These are phyloP conservation scores for Hipparchia sbordonii DNA, from an alignment of 2,888 invertebrate genomes.

Conservation along the genomic window DNA sequence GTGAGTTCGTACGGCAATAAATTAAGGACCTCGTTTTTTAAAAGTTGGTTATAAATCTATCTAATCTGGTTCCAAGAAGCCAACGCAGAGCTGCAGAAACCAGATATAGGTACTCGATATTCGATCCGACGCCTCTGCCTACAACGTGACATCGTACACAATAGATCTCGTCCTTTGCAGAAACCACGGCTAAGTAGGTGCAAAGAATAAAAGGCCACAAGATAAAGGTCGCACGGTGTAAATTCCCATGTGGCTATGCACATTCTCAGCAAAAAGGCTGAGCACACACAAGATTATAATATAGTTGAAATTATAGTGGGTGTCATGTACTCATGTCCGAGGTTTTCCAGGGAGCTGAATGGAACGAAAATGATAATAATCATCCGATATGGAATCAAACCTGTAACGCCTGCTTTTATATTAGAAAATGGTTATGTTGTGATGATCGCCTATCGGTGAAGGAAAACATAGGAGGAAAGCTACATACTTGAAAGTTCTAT, in stretches of 20 bases:
- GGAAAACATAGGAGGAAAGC: no score
- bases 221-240: constrained; percentile 13
- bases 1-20: not conserved
- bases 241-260: constrained; percentile 19
- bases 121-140: constrained; percentile 7
- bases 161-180: constrained; percentile 3
- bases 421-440: no score
- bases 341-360: no score
- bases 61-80: constrained; percentile 27
- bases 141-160: constrained; percentile 16
- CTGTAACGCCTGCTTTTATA: no score
- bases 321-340: no score
- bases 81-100: constrained; percentile 30
- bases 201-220: constrained; percentile 13
- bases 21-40: not conserved
- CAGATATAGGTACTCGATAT: constrained; percentile 6
- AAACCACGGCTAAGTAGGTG: not conserved
- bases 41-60: not conserved
- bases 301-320: not conserved
- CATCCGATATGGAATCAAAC: no score
- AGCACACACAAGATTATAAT: not conserved
- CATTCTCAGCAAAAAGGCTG: constrained; percentile 28
- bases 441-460: no score
- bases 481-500: no score
- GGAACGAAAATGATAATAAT: no score